Conservation (phyloP, 2,888 invertebrate genomes). For the Lymantria monacha region DNA sequence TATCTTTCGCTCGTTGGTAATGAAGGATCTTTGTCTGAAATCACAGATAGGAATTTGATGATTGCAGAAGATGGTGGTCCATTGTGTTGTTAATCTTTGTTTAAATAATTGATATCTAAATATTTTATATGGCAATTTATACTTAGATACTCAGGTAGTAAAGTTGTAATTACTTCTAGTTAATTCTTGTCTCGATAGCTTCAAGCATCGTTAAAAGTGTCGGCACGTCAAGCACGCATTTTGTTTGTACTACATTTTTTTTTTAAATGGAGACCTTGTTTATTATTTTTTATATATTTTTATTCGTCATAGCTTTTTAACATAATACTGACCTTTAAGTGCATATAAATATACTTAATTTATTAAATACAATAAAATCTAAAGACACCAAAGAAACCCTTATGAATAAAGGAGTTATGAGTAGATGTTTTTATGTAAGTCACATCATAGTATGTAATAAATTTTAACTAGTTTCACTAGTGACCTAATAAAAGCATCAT, state of each 20-base stretch:
- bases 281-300: too few relatives aligned
- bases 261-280: too few relatives aligned
- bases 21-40: slow-evolving; percentile 30
- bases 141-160: slow-evolving; percentile 3
- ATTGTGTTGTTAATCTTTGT: slow-evolving; percentile 41
- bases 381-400: too few relatives aligned
- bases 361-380: too few relatives aligned
- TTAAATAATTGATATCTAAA: slow-evolving; percentile 13
- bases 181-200: too few relatives aligned
- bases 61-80: slow-evolving; percentile 43
- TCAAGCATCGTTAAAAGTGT: too few relatives aligned
- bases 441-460: slow-evolving; percentile 37
- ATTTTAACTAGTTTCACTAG: slow-evolving; percentile 26
- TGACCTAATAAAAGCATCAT: slow-evolving; percentile 61
- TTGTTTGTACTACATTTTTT: too few relatives aligned
- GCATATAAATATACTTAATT: too few relatives aligned
- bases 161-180: slow-evolving; percentile 8
- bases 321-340: too few relatives aligned
- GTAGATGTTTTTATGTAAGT: slow-evolving; percentile 11
- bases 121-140: slow-evolving; percentile 1
- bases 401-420: background rate
- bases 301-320: too few relatives aligned
- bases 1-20: slow-evolving; percentile 16
- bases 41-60: slow-evolving; percentile 38
- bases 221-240: too few relatives aligned